Conservation (phyloP, 2,797 vertebrate genomes). For the Cuniculus paca region DNA sequence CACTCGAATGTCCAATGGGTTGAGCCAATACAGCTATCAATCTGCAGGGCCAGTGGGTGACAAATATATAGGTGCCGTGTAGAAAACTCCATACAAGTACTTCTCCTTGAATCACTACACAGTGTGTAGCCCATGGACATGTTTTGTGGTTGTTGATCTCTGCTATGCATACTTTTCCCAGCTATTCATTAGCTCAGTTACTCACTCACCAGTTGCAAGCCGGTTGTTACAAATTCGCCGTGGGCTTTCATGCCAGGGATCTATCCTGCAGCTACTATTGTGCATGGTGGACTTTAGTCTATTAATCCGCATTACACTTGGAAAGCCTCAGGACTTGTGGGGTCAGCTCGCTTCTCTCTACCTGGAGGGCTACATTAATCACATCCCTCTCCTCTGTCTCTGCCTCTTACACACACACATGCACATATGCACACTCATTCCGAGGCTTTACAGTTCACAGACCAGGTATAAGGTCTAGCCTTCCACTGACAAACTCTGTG, state of each 20-base stretch:
- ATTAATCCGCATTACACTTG: neutral
- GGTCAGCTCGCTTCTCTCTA: neutral
- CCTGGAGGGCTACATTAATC: neutral
- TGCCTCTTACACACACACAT: neutral
- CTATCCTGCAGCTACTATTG: neutral
- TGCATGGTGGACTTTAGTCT: neutral
- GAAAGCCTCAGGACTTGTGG: neutral
- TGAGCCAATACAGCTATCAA: neutral
- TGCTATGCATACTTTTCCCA: neutral
- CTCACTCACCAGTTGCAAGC: neutral
- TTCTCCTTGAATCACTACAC: neutral
- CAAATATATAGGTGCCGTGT: neutral
- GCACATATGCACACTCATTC: no score
- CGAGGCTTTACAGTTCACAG: neutral
- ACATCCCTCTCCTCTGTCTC: neutral
- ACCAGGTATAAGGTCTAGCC: neutral
- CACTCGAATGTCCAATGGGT: neutral
- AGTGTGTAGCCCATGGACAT: neutral
- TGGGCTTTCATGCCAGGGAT: neutral
- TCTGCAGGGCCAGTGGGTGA: neutral
- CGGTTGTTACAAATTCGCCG: neutral
- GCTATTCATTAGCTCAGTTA: neutral
- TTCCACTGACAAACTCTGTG: neutral
- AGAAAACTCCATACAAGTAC: neutral
- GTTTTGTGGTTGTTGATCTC: neutral